A percentile compares a stretch with the other conserved stretches of the same genome.
phyloP scores from a whole-genome alignment of 2,113 vertebrate genomes.

The Haplochromis burtoni region DNA sequence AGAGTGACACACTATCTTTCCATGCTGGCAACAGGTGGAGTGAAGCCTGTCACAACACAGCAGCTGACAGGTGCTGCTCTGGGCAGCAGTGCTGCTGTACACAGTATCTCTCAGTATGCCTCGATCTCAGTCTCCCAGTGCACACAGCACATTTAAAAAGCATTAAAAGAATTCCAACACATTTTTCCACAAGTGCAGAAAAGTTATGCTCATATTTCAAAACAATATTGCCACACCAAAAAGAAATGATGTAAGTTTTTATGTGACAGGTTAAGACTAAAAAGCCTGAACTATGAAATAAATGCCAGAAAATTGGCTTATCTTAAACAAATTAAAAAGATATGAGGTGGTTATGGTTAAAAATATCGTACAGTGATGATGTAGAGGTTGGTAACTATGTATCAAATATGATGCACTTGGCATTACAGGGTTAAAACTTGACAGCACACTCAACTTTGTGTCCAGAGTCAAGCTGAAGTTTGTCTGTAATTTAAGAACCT shows the following conservation, averaged over 20 bases:
- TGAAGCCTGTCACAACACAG: not conserved
- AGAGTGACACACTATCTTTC: not conserved
- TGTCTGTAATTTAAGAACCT: not conserved
- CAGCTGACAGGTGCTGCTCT: slow-evolving; percentile 9
- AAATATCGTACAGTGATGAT: fast-evolving
- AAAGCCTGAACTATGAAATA: not conserved
- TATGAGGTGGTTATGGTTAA: not conserved
- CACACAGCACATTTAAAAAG: not conserved
- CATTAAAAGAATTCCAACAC: not conserved
- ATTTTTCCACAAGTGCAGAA: not conserved
- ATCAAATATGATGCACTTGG: not conserved
- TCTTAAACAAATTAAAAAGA: not conserved
- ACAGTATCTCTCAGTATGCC: not conserved
- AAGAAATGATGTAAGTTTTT: not conserved
- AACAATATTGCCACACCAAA: not conserved
- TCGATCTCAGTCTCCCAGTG: not conserved
- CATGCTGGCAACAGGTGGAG: not conserved
- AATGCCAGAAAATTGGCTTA: not conserved
- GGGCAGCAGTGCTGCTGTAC: not conserved
- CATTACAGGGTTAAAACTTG: not conserved
- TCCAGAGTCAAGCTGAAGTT: not conserved
- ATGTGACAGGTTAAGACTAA: not conserved
- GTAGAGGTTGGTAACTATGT: not conserved
- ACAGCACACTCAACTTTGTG: not conserved
- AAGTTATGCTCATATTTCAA: not conserved